These are phyloP conservation scores for Quadroppia sp. DNA, from an alignment of 2,888 invertebrate genomes.

Conservation along the genomic window DNA sequence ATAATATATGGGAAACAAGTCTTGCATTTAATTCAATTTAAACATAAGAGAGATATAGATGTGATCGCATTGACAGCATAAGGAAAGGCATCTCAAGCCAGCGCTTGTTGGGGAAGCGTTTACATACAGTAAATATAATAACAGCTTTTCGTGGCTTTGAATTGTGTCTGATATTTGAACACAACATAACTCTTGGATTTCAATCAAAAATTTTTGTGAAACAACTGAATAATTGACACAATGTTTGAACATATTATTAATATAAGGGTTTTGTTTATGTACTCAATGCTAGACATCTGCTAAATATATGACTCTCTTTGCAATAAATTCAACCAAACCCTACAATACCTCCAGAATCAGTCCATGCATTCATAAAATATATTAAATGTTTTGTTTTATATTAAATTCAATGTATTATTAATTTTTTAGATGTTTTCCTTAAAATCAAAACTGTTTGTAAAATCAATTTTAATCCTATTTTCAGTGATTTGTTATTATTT, in stretches of 20 bases:
- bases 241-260: not conserved
- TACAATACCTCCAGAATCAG: not conserved
- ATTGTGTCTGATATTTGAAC: not conserved
- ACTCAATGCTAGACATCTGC: constrained; percentile 7
- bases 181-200: not conserved
- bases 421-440: not conserved
- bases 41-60: not conserved
- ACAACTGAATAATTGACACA: not conserved
- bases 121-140: not conserved
- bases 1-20: not conserved
- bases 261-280: constrained; percentile 1
- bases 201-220: not conserved
- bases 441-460: not conserved
- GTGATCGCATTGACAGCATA: not conserved
- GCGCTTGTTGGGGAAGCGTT: not conserved
- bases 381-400: too few species aligned
- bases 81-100: not conserved
- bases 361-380: not conserved
- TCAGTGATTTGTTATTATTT: too few species aligned
- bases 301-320: not conserved
- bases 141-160: not conserved
- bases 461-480: not conserved
- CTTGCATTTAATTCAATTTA: not conserved
- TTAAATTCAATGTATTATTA: not conserved
- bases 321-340: not conserved